These are phyloP conservation scores for Pithys albifrons DNA, from an alignment of 2,113 vertebrate species.

Conservation along the genomic window DNA sequence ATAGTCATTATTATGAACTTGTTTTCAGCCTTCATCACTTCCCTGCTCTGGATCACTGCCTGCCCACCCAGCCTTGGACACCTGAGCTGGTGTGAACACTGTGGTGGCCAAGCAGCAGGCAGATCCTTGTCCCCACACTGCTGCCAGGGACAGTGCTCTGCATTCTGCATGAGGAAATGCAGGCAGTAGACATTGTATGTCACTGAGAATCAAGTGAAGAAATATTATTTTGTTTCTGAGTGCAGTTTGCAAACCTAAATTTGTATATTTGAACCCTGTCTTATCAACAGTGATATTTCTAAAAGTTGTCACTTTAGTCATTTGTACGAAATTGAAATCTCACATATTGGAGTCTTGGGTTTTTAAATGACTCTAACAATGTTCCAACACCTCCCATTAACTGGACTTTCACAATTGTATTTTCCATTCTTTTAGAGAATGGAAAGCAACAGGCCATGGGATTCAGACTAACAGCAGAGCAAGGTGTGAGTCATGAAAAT, in stretches of 20 bases:
- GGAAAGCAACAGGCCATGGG: neutral
- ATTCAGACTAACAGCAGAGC: neutral
- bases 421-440: neutral
- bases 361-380: neutral
- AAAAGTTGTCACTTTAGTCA: neutral
- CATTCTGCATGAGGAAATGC: rapidly evolving
- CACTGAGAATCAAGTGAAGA: neutral
- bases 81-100: rapidly evolving
- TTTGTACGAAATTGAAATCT: neutral
- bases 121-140: rapidly evolving
- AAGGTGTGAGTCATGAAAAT: neutral
- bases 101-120: rapidly evolving
- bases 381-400: neutral
- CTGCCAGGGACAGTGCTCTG: too few relatives aligned
- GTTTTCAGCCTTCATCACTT: neutral
- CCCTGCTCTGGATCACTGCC: neutral
- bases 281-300: neutral
- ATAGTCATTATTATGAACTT: neutral
- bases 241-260: neutral
- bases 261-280: neutral
- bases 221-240: neutral
- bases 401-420: neutral
- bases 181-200: neutral
- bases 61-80: rapidly evolving
- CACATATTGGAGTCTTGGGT: neutral